These are phyloP conservation scores for Halichoeres trimaculatus DNA, from an alignment of 2,113 vertebrate genomes.

Conservation along the genomic window DNA sequence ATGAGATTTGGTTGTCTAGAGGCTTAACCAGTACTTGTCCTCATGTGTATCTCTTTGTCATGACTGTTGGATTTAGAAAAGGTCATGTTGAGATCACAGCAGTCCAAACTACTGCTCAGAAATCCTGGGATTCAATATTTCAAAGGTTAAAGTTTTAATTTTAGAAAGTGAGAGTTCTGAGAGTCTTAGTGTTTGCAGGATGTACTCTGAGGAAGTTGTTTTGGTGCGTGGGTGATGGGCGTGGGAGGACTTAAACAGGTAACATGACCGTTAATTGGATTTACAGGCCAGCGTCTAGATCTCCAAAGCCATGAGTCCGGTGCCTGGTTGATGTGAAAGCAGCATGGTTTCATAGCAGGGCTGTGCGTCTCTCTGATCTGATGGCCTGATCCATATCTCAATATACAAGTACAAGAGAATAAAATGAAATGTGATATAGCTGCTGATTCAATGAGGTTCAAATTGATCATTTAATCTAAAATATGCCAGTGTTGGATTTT, in stretches of 20 bases:
- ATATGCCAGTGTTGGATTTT: too few relatives aligned
- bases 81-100: neutral
- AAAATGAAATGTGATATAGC: too few relatives aligned
- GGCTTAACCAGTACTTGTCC: neutral
- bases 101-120: neutral
- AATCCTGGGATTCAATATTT: neutral
- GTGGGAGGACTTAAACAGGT: constrained; percentile 40
- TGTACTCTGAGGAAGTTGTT: constrained; percentile 22
- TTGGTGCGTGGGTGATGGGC: constrained; percentile 38
- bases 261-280: constrained; percentile 68
- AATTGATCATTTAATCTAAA: too few relatives aligned
- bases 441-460: too few relatives aligned
- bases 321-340: neutral
- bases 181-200: neutral
- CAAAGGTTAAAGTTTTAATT: neutral
- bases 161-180: neutral
- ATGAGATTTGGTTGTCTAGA: neutral
- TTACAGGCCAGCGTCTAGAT: constrained; percentile 53
- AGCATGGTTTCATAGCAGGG: neutral
- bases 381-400: too few relatives aligned
- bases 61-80: neutral
- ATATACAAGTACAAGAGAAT: too few relatives aligned
- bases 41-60: neutral
- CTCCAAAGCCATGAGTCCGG: constrained; percentile 46
- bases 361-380: too few relatives aligned